These are phyloP conservation scores for Achatina immaculata DNA, from an alignment of 1,140 invertebrate species.

Conservation along the genomic window DNA sequence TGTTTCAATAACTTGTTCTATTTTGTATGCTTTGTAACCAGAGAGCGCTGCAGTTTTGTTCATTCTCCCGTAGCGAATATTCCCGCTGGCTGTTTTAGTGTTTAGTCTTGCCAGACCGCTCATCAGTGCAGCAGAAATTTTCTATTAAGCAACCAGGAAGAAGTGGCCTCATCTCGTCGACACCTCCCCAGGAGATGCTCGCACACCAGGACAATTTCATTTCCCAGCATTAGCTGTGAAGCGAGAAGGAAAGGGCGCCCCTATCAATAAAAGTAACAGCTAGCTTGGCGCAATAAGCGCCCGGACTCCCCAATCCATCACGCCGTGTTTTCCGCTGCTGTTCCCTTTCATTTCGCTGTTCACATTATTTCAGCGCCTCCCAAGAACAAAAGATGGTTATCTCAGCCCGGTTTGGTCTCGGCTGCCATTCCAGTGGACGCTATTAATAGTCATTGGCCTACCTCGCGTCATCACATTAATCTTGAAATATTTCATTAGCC, in stretches of 20 bases:
- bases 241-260: neutral
- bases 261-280: constrained; percentile 9
- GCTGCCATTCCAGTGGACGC: neutral
- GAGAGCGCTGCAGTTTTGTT: too few relatives aligned
- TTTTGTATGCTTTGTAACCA: too few relatives aligned
- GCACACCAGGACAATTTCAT: neutral
- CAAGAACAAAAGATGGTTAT: too few relatives aligned
- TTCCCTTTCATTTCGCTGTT: neutral
- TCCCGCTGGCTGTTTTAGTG: too few relatives aligned
- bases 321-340: neutral
- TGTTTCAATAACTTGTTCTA: too few relatives aligned
- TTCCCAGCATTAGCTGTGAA: neutral
- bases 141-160: neutral
- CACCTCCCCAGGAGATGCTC: neutral
- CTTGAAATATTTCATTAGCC: too few relatives aligned
- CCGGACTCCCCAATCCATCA: neutral
- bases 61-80: too few relatives aligned
- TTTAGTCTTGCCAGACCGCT: neutral
- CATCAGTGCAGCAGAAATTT: neutral
- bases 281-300: neutral
- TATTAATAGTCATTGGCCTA: too few relatives aligned
- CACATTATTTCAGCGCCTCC: neutral
- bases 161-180: neutral
- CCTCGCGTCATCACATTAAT: too few relatives aligned
- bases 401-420: too few relatives aligned